Evolutionary conservation across 2,888 invertebrate genomes (phyloP).

Genomic region (Carcina quercana): DNA sequence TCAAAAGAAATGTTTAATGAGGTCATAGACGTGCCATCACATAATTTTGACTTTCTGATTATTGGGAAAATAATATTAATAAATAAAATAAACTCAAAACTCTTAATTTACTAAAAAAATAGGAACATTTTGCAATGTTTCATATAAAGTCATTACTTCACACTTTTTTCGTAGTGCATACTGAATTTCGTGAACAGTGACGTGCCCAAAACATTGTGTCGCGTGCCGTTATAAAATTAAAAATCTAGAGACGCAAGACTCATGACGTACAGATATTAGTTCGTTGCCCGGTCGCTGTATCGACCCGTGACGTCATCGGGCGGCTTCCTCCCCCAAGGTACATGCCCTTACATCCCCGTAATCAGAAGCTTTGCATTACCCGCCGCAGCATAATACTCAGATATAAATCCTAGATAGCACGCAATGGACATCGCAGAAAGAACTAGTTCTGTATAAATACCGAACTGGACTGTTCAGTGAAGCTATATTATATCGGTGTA

Average conservation of each 20-base stretch:
- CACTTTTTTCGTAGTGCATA: too few relatives aligned
- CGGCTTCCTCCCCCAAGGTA: conserved; percentile 14
- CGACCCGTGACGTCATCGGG: conserved; percentile 41
- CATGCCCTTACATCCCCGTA: background rate
- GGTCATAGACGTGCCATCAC: too few relatives aligned
- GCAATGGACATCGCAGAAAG: background rate
- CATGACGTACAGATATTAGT: conserved; percentile 31
- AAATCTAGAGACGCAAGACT: conserved; percentile 16
- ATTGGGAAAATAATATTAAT: too few relatives aligned
- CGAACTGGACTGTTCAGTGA: conserved; percentile 1
- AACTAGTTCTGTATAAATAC: conserved; percentile 9
- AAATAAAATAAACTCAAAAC: too few relatives aligned
- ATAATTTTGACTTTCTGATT: too few relatives aligned
- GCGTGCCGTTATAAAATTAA: too few relatives aligned
- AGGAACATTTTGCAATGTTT: too few relatives aligned
- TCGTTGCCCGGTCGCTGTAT: conserved; percentile 43
- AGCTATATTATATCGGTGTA: conserved; percentile 4
- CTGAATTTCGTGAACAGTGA: too few relatives aligned
- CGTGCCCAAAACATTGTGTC: too few relatives aligned
- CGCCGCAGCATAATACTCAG: background rate
- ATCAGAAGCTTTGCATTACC: background rate
- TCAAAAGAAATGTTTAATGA: too few relatives aligned
- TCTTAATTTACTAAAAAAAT: too few relatives aligned
- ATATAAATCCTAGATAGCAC: background rate
- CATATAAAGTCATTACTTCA: too few relatives aligned